These are phyloP conservation scores for Limosa lapponica DNA, from an alignment of 2,797 vertebrate species.

Conservation along the genomic window DNA sequence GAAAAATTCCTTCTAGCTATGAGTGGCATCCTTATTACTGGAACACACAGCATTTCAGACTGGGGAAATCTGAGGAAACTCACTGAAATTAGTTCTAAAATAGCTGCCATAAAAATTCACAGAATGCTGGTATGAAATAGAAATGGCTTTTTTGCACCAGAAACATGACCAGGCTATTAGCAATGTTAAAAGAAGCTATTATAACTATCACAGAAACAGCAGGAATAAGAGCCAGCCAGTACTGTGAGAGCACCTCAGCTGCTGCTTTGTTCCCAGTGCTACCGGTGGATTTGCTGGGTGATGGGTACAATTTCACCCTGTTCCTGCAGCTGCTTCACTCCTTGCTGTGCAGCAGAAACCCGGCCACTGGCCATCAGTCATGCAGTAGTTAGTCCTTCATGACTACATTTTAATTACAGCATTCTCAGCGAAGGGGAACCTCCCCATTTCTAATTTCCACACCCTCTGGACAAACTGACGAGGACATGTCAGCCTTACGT, in stretches of 20 bases:
- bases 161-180: not conserved
- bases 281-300: not conserved
- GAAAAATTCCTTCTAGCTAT: constrained; percentile 33
- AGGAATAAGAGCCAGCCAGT: not conserved
- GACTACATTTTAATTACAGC: not conserved
- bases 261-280: fast-evolving
- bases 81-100: constrained; percentile 16
- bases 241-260: not conserved
- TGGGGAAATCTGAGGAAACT: not conserved
- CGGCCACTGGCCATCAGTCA: not conserved
- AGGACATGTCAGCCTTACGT: not conserved
- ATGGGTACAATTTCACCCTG: fast-evolving
- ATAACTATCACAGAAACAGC: not conserved
- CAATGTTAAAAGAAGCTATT: not conserved
- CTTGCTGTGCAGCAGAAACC: not conserved
- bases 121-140: not conserved
- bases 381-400: not conserved
- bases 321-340: not conserved
- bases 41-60: constrained; percentile 3
- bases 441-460: not conserved
- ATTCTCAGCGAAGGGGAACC: not conserved
- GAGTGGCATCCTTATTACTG: constrained; percentile 16
- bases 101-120: constrained; percentile 17
- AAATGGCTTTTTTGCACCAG: not conserved
- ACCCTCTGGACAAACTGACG: not conserved